Percentiles rank a stretch among this genome's conserved stretches.
These are phyloP conservation scores for Eupleurogrammus muticus DNA, from an alignment of 2,797 vertebrate genomes.

Conservation along the genomic window DNA sequence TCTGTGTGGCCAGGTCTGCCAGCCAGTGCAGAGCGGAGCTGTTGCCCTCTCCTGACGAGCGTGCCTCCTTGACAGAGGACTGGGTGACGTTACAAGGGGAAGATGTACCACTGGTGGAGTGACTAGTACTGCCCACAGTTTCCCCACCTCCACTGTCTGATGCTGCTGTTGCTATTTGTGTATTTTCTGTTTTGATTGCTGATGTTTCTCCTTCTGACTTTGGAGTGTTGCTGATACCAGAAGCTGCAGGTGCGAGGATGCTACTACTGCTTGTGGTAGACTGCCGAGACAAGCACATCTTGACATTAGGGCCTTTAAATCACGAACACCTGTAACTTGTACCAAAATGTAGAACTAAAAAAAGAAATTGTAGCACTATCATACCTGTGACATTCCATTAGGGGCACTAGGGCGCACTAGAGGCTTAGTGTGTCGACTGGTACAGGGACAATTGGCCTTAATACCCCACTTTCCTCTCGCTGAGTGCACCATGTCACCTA, in stretches of 20 bases:
- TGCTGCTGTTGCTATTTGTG: conserved; percentile 55
- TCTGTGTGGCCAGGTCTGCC: conserved; percentile 97
- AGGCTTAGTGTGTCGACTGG: conserved; percentile 93
- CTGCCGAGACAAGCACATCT: conserved; percentile 68
- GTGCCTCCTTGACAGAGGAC: conserved; percentile 78
- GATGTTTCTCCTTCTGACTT: conserved; percentile 79
- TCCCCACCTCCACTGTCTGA: conserved; percentile 77
- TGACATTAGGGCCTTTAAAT: not conserved
- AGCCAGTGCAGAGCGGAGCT: conserved; percentile 97
- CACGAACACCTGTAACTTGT: conserved; percentile 6
- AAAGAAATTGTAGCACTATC: conserved; percentile 31
- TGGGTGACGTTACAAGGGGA: conserved; percentile 74
- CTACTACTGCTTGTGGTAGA: conserved; percentile 71
- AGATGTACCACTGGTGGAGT: conserved; percentile 78
- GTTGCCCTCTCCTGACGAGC: conserved; percentile 79
- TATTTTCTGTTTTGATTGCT: conserved; percentile 76
- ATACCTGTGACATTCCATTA: conserved; percentile 98
- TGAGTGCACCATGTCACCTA: conserved; percentile 98
- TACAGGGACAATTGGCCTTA: conserved; percentile 98
- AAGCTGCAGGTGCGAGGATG: conserved; percentile 65
- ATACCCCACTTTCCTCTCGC: conserved; percentile 99
- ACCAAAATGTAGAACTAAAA: not conserved
- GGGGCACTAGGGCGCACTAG: conserved; percentile 92
- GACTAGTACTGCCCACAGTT: conserved; percentile 64
- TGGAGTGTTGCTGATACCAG: conserved; percentile 56